Base-by-base conservation (phyloP, 1,140 invertebrate genomes). In the Zaprionus kolodkinae region DNA sequence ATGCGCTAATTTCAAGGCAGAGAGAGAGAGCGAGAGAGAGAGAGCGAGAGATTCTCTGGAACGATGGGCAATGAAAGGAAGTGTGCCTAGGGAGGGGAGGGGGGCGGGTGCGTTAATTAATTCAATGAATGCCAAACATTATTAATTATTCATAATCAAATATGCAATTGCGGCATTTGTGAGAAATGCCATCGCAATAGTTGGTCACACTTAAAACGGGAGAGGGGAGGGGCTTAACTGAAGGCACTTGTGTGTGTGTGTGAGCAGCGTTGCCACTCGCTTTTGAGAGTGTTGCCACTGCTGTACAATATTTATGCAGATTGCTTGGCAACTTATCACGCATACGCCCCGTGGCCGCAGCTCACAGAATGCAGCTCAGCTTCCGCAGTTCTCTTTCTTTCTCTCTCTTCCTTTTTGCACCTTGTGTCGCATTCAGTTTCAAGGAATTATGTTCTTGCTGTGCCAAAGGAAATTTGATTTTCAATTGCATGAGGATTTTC, bases 111-210 rank as follows among this genome's bases (percentile, higher is more conserved):
- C 62, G 69, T 79, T 89, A 89, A 89, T 89, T 90, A 90, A 89
- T 89, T 85, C 85, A 89, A 90, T 90, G 78, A 81, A 79, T 68
- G 86, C 78, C 81, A 89, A 89, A 90, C 85, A 89, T 79, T 90
- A 89, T 89, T 86, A 89, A 89, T 89, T 89, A 89, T 89, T 85
- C 86, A 89, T 85, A 89, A 90, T 89, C 81, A 90, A 90, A 90
- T 90, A 89, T 81, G 86, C 85, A 89, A 89, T 89, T 88, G 81
- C 72, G 72, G 75, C 78, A 64, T 62, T 87, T 79, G 76, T 76
- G 15, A 48, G 43, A 48, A 17, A 17, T 48, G 43, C 45, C 45
- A 17, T 11, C 45, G 45, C 45, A 50, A 50, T 50, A 25, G 11
- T 25, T 25, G 45, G 45, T 25, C 17, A 50, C 45, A 45, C 40